Percentiles rank a stretch among this genome's conserved stretches.
phyloP scores from a whole-genome alignment of 2,888 invertebrate genomes.

The Caenorhabditis sp. region DNA sequence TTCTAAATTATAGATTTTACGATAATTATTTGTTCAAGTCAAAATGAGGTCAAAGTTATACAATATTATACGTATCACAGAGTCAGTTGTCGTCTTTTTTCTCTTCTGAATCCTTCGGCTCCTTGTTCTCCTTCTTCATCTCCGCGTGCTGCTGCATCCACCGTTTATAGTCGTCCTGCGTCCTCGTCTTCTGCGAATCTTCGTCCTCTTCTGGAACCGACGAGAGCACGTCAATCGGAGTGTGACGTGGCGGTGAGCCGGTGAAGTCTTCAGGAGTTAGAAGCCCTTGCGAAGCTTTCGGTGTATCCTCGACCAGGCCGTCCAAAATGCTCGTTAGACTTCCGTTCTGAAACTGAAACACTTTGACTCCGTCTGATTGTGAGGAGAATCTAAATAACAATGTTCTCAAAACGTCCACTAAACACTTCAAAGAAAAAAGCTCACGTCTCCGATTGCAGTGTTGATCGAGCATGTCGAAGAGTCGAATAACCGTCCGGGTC shows the following conservation, averaged over 20 bases:
- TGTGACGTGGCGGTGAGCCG: constrained; percentile 45
- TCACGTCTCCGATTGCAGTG: constrained; percentile 34
- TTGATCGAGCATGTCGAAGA: constrained; percentile 51
- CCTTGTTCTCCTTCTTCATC: constrained; percentile 25
- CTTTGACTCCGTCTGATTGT: too few relatives aligned
- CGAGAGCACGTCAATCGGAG: constrained; percentile 57
- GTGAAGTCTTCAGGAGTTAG: constrained; percentile 41
- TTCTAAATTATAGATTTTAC: too few relatives aligned
- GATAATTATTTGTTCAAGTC: too few relatives aligned
- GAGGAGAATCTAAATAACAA: too few relatives aligned
- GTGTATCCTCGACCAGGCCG: constrained; percentile 55
- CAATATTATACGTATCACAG: too few relatives aligned
- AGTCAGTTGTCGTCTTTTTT: too few relatives aligned
- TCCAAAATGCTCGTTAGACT: constrained; percentile 50
- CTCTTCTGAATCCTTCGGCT: constrained; percentile 26
- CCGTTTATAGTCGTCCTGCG: constrained; percentile 45
- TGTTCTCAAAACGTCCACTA: too few relatives aligned
- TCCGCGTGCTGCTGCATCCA: constrained; percentile 36
- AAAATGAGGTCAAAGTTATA: too few relatives aligned
- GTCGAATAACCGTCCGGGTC: constrained; percentile 53
- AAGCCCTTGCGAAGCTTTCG: constrained; percentile 32
- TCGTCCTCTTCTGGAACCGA: constrained; percentile 66
- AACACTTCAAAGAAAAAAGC: too few relatives aligned
- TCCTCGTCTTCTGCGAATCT: constrained; percentile 59
- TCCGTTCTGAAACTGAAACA: constrained; percentile 27